phyloP scores from a whole-genome alignment of 1,140 invertebrate species.

The Spodoptera litura region DNA sequence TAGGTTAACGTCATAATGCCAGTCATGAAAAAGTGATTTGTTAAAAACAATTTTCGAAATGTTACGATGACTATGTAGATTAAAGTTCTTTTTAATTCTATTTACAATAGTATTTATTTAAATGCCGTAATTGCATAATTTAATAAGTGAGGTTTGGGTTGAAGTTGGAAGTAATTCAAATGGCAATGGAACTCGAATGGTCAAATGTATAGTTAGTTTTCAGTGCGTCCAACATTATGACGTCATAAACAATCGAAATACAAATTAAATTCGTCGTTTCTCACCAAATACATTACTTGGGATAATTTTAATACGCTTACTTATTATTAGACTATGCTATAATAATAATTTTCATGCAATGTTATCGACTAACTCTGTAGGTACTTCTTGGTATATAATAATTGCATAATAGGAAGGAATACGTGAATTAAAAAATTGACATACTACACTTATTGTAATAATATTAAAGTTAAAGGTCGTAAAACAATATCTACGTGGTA shows the following conservation, averaged over 20 bases:
- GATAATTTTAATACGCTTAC: constrained; percentile 37
- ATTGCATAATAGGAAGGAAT: constrained; percentile 81
- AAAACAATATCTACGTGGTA: constrained; percentile 21
- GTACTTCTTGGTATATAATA: constrained; percentile 77
- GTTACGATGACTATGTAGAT: neutral
- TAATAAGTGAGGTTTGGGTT: neutral
- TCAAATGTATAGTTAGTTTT: neutral
- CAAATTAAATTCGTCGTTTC: constrained; percentile 45
- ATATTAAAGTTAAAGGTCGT: constrained; percentile 29
- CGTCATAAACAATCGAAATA: constrained; percentile 27
- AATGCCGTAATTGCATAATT: constrained; percentile 11
- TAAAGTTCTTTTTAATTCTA: constrained; percentile 3
- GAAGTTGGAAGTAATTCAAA: neutral
- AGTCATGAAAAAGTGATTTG: constrained; percentile 1
- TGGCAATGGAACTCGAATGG: neutral
- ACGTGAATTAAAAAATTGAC: constrained; percentile 79
- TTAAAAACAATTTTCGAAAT: neutral
- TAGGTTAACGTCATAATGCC: constrained; percentile 33
- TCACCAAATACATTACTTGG: constrained; percentile 41
- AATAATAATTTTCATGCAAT: constrained; percentile 69
- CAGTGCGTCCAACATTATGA: constrained; percentile 31
- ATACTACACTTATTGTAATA: constrained; percentile 58
- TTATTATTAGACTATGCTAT: constrained; percentile 58
- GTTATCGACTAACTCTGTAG: constrained; percentile 70
- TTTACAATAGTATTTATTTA: constrained; percentile 19